Percentiles rank a stretch among this genome's conserved stretches.
phyloP scores from a whole-genome alignment of 1,140 invertebrate genomes.

The Camponotus floridanus region DNA sequence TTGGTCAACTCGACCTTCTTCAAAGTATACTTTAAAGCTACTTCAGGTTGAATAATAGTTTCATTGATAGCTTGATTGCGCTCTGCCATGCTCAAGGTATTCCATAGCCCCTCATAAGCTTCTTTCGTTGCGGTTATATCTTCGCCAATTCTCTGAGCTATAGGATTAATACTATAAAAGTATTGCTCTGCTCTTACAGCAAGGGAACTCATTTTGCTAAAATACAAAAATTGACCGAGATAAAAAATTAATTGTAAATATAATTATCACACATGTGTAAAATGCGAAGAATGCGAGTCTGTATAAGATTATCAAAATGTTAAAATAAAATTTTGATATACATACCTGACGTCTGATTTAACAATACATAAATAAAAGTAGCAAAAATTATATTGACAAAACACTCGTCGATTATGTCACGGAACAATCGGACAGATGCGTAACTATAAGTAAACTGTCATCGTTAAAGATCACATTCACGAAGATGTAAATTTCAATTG shows the following conservation, averaged over 20 bases:
- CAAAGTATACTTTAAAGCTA: slow-evolving; percentile 89
- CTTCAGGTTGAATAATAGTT: slow-evolving; percentile 91
- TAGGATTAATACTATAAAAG: slow-evolving; percentile 90
- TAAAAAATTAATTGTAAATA: not conserved
- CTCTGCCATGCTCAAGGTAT: slow-evolving; percentile 89
- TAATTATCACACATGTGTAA: not conserved
- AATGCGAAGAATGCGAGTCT: not conserved
- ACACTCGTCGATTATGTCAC: slow-evolving; percentile 13
- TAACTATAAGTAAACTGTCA: not conserved
- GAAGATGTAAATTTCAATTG: not conserved
- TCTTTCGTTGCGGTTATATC: slow-evolving; percentile 90
- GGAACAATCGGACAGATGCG: not conserved
- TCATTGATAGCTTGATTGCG: slow-evolving; percentile 91
- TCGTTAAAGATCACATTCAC: slow-evolving; percentile 7
- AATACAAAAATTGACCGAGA: not conserved
- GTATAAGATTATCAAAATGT: not conserved
- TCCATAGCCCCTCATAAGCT: slow-evolving; percentile 91
- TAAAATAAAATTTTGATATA: not conserved
- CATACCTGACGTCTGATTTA: not conserved
- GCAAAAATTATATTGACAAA: not conserved
- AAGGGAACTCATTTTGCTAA: slow-evolving; percentile 75
- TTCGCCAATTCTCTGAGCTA: slow-evolving; percentile 89
- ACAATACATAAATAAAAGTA: not conserved
- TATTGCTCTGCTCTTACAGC: slow-evolving; percentile 88
- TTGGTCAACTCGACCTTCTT: slow-evolving; percentile 81